Percentiles rank a stretch among this genome's conserved stretches.
Conservation (phyloP, 2,797 vertebrate species). For the Darevskia mixta region DNA sequence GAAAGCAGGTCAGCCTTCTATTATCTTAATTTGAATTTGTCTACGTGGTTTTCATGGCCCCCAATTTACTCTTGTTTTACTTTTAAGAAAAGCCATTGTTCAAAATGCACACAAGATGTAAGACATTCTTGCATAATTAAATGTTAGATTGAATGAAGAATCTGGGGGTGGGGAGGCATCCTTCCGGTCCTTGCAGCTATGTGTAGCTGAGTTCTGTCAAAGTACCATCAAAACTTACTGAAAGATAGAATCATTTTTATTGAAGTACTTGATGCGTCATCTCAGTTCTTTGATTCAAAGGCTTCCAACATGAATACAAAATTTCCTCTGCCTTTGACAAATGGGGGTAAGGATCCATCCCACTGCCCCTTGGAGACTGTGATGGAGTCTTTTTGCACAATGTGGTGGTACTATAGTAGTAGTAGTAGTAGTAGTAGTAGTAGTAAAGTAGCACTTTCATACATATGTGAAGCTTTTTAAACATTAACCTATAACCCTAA, state of each 20-base stretch:
- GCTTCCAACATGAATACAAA: neutral
- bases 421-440: neutral
- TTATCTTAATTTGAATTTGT: neutral
- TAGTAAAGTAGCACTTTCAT: neutral
- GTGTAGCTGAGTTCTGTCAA: neutral
- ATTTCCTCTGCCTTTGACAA: neutral
- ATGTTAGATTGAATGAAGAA: too few species aligned
- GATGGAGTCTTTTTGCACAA: neutral
- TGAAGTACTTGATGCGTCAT: neutral
- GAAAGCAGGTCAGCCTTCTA: neutral
- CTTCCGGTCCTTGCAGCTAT: neutral
- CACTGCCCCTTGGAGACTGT: neutral
- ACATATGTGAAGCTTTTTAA: neutral
- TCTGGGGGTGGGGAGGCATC: neutral
- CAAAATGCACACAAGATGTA: neutral
- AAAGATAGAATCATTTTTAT: neutral
- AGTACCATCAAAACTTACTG: neutral
- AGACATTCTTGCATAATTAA: neutral
- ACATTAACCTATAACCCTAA: neutral
- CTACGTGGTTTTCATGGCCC: neutral
- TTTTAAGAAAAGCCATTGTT: neutral
- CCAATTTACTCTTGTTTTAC: neutral
- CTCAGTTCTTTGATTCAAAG: neutral
- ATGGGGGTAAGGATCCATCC: neutral
- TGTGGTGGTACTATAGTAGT: too few species aligned